Evolutionary conservation across 2,888 invertebrate genomes (phyloP), one percentile per base, ranked within the genome.

Genomic region (Tridacna gigas): DNA sequence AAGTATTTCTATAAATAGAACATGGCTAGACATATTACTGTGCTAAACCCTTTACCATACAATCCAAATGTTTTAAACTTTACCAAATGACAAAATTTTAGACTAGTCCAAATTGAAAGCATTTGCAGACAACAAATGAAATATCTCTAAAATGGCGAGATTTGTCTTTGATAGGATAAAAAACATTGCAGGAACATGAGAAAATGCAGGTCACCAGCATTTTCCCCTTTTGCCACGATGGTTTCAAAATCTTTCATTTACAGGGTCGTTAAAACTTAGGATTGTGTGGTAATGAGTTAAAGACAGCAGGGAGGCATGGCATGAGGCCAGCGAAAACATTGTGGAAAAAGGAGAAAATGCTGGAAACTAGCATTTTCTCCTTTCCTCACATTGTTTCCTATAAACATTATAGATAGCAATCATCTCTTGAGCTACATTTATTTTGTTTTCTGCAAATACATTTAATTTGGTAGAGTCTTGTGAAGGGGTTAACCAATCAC

Each of bases 1-100:
- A 63, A 63, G 63, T 63, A 25, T 63, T 63, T 22, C 63, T 63
- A 63, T 22, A 63, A 63, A 63, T 63, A 63, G 63, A 63, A 63
- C 37, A 37, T 63, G 63, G 63, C 63, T 63, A 63, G 63, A 63
- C 63, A 56, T 56, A 56, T 56, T 56, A 56, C 56, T 20, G 37
- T 37, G 56, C 56, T 56, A 56, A 56, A 20, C 11, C 56, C 56
- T 56, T 20, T 56, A 56, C 56, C 56, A 3, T 11, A 56, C 20
- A 56, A 20, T 20, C 56, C n/a, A 20, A 3, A 56, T 3, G 11
- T 56, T 37, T 15, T 20, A 56, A 56, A 15, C 5, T 15, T 51
- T 51, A 13, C 51, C 51, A 11, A 51, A 51, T 13, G 51, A 13
- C 51, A 51, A 51, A 51, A 11, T 51, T 51, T 51, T 51, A 11